Base-by-base conservation (phyloP, 2,797 vertebrate genomes). In the Austrolebias charrua region DNA sequence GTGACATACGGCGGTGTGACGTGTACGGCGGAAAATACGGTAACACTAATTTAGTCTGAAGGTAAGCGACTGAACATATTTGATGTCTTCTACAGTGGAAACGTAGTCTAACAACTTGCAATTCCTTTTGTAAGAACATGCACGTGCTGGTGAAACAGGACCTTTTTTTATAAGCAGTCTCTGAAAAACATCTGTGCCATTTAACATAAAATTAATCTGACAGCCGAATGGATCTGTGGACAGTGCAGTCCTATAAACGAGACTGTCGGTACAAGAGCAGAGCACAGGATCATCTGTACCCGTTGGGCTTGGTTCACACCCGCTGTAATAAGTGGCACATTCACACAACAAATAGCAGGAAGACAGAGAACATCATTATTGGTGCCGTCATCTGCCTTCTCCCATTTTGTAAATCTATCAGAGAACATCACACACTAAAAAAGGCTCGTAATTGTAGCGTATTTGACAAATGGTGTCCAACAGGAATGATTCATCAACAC, bases 321-420 rank as follows among this genome's bases (percentile, higher is more conserved):
- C 29, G 53, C 53, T 55, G 35, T 38, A 73, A 59, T 44, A 60
- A 59, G 60, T 10, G 35, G 50, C 59, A 72, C 80, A 84, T 79
- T 84, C 69, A 85, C 68, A 59, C 18, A 55, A 56, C 4, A 15
- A 75, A 71, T 61, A 55, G 70, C 71, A 75, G 40, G 15, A 78
- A 75, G 80, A 83, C 79, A 87, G 69, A 77, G 63, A 60, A 52
- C 76, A 50, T 80, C 70, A 83, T 85, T 78, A 81, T 78, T 69
- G 69, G 50, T 57, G 63, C 42, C 28, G 29, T 83, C 70, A 60
- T 62, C 73, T 61, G 74, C 66, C 61, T 76, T 43, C 79, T 67
- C 80, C 71, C 75, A 81, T 85, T 80, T 77, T 85, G 77, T 60
- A 71, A 52, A 79, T 78, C 80, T 78, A 81, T 77, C 71, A 77